Evolutionary conservation across 2,888 invertebrate species (phyloP), one percentile per base, ranked within the genome.

Genomic region (Barypeithes pellucidus): DNA sequence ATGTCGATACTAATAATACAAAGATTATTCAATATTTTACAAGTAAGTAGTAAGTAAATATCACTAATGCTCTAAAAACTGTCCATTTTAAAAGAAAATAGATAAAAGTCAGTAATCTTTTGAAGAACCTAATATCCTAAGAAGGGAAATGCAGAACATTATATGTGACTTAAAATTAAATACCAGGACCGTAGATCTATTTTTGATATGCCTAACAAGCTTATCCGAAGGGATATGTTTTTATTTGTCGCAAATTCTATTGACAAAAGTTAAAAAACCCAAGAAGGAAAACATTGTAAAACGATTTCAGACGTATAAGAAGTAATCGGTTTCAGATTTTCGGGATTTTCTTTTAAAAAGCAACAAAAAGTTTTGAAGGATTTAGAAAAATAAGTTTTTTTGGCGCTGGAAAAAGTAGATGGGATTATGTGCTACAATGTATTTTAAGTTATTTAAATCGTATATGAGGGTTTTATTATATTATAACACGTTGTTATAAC

Each of bases 241-340:
- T 43, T 12, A 41, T 45, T 47, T 47, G 20, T 47, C 22, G 22
- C 47, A 20, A 22, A 47, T 9, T 8, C 22, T 47, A 47, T 47
- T 47, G 47, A 20, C 47, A 47, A 47, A 47, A 12, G 22, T 22
- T 20, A 22, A 47, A 47, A 47, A 22, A 11, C 22, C 20, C 20
- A 18, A 47, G 11, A 47, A 47, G 20, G 20, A 47, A 47, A 45
- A 45, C 45, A 45, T 45, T 45, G 45, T 45, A 14, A 45, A 20
- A 9, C 47, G 22, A 47, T 47, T 4, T 20, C 12, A 20, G 22
- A 47, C 18, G 12, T 22, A 20, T 18, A 20, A 45, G 14, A n/a
- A 11, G 43, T 43, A 43, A 22, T 47, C 22, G 47, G 47, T 47
- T 18, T 22, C 22, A 47, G 47, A 22, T 47, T 47, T 47, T 47